Percentiles rank a stretch among this genome's conserved stretches.
Conservation (phyloP, 2,888 invertebrate species). For the Auanema freiburgensis region DNA sequence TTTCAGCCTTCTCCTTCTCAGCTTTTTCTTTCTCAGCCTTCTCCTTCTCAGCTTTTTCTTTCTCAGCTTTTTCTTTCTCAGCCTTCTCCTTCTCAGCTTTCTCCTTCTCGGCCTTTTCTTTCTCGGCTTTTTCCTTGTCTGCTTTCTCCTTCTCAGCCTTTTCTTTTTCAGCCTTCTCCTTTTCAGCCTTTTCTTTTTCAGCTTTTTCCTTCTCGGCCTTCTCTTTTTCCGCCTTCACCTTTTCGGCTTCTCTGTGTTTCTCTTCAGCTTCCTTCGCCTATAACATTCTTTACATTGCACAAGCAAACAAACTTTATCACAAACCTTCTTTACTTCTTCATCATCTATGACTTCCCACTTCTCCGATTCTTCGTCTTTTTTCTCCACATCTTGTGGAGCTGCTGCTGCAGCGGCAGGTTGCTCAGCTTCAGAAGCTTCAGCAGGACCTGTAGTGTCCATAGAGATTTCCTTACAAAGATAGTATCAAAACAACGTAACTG, state of each 20-base stretch:
- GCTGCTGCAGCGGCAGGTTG: background rate
- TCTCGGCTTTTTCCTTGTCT: constrained; percentile 1
- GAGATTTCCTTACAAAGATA: background rate
- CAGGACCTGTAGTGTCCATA: constrained; percentile 8
- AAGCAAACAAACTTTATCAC: constrained; percentile 2
- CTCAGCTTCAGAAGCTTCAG: constrained; percentile 2
- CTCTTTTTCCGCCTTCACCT: constrained; percentile 4
- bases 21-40: constrained; percentile 5
- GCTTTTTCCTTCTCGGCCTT: constrained; percentile 2
- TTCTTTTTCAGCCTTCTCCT: constrained; percentile 7
- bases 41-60: constrained; percentile 3
- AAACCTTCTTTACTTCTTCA: constrained; percentile 26
- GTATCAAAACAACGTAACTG: too few relatives aligned
- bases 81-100: constrained; percentile 9
- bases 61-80: constrained; percentile 5
- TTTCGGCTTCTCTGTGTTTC: background rate
- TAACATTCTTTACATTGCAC: background rate
- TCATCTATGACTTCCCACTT: constrained; percentile 27
- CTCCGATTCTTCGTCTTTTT: constrained; percentile 16
- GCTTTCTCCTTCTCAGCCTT: constrained; percentile 6
- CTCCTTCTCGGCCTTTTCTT: background rate
- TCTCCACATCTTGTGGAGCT: constrained; percentile 1
- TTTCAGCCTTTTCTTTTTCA: constrained; percentile 7
- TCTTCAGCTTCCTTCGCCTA: constrained; percentile 14
- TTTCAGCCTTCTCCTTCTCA: constrained; percentile 1